These are phyloP conservation scores for Cantharis nigra DNA, from an alignment of 2,888 invertebrate species.

Conservation along the genomic window DNA sequence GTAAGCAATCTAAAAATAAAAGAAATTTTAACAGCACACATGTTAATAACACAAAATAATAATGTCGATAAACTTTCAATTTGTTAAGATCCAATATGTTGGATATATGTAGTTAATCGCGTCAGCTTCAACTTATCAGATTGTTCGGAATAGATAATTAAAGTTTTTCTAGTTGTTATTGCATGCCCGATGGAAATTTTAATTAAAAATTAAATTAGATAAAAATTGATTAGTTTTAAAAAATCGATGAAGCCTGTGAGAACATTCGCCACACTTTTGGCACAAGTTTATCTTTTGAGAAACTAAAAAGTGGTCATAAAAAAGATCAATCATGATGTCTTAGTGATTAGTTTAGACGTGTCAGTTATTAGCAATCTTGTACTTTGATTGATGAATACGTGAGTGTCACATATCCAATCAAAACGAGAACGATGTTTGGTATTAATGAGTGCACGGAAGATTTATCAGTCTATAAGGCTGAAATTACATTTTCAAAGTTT, in stretches of 20 bases:
- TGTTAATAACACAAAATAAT: neutral
- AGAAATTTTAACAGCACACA: conserved; percentile 8
- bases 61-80: neutral
- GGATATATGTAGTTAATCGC: neutral
- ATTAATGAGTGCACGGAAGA: neutral
- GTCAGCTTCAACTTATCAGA: neutral
- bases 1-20: conserved; percentile 40
- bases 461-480: neutral
- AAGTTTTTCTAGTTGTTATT: neutral
- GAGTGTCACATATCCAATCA: neutral
- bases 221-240: neutral
- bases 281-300: neutral
- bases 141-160: neutral
- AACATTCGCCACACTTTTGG: neutral
- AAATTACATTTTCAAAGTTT: neutral
- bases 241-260: neutral
- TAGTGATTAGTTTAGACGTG: neutral
- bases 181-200: neutral
- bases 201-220: neutral
- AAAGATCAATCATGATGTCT: neutral
- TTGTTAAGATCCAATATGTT: neutral
- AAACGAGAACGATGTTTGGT: neutral
- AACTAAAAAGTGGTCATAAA: neutral
- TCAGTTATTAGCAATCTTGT: neutral
- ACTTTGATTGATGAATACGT: neutral